Evolutionary conservation across 2,797 vertebrate genomes (phyloP).

Genomic region (Cryptoprocta ferox): DNA sequence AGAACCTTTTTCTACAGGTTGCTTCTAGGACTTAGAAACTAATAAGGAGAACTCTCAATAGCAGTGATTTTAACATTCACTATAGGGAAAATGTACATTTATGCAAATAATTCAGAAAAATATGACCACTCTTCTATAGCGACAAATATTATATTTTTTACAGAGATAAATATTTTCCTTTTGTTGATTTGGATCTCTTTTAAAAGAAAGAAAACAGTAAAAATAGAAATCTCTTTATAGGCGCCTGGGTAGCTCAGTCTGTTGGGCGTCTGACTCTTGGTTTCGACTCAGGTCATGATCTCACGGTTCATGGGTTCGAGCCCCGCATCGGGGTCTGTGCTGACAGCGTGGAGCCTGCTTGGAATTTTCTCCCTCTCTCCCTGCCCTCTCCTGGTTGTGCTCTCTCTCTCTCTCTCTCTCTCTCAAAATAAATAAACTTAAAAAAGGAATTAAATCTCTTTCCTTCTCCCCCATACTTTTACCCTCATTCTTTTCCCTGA

Average conservation of each 20-base stretch:
- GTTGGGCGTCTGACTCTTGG: too few species aligned
- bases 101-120: not conserved
- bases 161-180: not conserved
- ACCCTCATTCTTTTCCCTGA: not conserved
- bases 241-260: too few species aligned
- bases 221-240: not conserved
- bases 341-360: too few species aligned
- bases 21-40: constrained; percentile 12
- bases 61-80: not conserved
- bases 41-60: not conserved
- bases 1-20: constrained; percentile 8
- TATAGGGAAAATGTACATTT: not conserved
- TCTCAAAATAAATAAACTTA: not conserved
- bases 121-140: not conserved
- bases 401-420: too few species aligned
- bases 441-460: not conserved
- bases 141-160: not conserved
- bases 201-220: constrained; percentile 1
- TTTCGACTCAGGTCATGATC: too few species aligned
- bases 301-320: too few species aligned
- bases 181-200: constrained; percentile 4
- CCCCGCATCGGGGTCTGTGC: too few species aligned
- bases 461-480: not conserved
- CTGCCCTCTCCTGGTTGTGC: too few species aligned
- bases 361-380: too few species aligned